These are phyloP conservation scores for Nemurella pictetii DNA, from an alignment of 2,888 invertebrate species.

Conservation along the genomic window DNA sequence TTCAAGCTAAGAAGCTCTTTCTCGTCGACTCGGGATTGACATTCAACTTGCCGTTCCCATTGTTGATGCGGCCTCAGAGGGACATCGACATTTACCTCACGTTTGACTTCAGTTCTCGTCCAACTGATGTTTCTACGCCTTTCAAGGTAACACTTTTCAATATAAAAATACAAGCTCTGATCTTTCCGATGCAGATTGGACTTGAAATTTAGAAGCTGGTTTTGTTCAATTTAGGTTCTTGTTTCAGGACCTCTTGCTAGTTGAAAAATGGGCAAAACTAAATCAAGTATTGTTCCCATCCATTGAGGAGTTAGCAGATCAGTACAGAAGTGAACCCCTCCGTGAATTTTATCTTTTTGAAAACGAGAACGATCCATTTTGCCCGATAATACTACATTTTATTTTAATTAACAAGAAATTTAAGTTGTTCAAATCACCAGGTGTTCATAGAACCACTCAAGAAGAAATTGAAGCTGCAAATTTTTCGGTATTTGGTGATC, in stretches of 20 bases:
- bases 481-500: constrained; percentile 53
- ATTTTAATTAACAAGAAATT: constrained; percentile 52
- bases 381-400: constrained; percentile 54
- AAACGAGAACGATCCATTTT: constrained; percentile 50
- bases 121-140: constrained; percentile 50
- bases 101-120: constrained; percentile 54
- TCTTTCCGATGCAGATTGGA: no score
- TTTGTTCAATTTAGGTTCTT: background rate
- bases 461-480: constrained; percentile 52
- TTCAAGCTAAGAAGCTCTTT: constrained; percentile 52
- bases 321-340: constrained; percentile 49
- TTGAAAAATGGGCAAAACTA: constrained; percentile 53
- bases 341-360: constrained; percentile 54
- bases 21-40: constrained; percentile 55
- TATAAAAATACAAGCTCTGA: background rate
- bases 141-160: constrained; percentile 49
- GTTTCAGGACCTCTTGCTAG: constrained; percentile 51
- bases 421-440: constrained; percentile 50
- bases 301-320: constrained; percentile 48
- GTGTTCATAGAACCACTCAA: constrained; percentile 49
- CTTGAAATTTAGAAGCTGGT: no score
- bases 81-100: constrained; percentile 53
- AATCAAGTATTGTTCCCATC: constrained; percentile 54
- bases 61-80: constrained; percentile 53
- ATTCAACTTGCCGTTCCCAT: constrained; percentile 55